Base-by-base conservation (phyloP, 1,140 invertebrate genomes). In the Cydia amplana region DNA sequence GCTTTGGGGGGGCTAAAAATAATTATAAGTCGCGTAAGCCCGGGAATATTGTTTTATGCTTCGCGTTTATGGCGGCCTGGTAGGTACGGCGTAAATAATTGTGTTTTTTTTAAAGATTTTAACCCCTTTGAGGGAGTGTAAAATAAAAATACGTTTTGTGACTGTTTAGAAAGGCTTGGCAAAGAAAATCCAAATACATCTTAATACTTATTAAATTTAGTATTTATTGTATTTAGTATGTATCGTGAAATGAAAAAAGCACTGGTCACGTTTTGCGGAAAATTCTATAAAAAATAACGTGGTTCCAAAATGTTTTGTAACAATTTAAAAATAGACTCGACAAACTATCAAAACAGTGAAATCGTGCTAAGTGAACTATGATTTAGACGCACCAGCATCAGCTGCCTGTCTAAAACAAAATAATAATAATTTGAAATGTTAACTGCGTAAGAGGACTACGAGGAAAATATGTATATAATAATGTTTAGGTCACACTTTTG, bases 1-100 rank as follows among this genome's bases (percentile, higher is more conserved):
- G 89, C 86, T 86, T 88, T 83, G 74, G 82, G 88, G 88, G 87
- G 88, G 88, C 87, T 89, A 90, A 90, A 90, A 89, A 90, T 90
- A 90, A 89, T 89, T 88, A 89, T 87, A 88, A 90, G 84, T 80
- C 83, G 65, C 79, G 72, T 73, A 85, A 86, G 87, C 87, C 83
- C 85, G 81, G 36, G 28, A 70, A 70, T 70, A 70, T 70, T 70
- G 65, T 70, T 70, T 70, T 70, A 70, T 70, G 65, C 23, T 32
- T 3, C 9, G 6, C 12, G 43, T 73, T 72, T 73, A 55, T 73
- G 43, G 18, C 4, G n/a, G 65, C 28, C 14, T 67, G 64, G 65
- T 70, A 40, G 32, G n/a, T 40, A n/a, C 4, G 55, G 16, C 9
- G n/a, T 7, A 12, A 18, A 60, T 20, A 23, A 60, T 60, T 6